These are phyloP conservation scores for Gallinago nigripennis DNA, from an alignment of 2,797 vertebrate species.

Conservation along the genomic window DNA sequence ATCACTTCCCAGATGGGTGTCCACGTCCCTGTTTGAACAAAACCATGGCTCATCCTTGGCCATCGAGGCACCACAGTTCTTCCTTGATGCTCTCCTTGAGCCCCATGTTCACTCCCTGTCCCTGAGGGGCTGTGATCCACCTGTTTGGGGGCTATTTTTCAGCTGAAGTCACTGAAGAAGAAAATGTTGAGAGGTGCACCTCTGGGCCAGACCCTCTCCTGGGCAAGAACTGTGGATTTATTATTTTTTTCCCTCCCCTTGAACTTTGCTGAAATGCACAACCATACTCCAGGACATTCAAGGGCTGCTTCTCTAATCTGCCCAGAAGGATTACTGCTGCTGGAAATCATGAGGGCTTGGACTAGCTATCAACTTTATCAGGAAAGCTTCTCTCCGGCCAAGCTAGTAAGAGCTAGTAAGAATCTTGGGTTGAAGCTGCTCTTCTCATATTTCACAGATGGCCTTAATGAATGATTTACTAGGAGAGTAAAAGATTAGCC, in stretches of 20 bases:
- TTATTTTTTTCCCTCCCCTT: not conserved
- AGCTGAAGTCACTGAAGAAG: not conserved
- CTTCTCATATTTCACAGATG: slow-evolving; percentile 63
- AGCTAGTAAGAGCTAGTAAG: not conserved
- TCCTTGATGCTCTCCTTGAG: not conserved
- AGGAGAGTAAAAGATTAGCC: slow-evolving; percentile 63
- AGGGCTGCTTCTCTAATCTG: slow-evolving; percentile 18
- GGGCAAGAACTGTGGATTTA: not conserved
- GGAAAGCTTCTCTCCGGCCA: slow-evolving; percentile 50
- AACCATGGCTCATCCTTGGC: not conserved
- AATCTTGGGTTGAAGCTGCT: slow-evolving; percentile 35
- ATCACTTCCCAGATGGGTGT: not conserved
- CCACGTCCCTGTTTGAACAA: not conserved
- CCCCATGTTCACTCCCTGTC: not conserved
- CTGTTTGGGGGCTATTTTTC: not conserved
- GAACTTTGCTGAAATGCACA: not conserved
- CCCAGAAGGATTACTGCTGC: slow-evolving; percentile 36
- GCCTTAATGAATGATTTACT: slow-evolving; percentile 65
- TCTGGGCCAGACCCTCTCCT: not conserved
- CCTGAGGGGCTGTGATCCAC: not conserved
- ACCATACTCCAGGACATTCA: not conserved
- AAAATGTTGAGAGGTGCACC: accelerated
- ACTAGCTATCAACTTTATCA: slow-evolving; percentile 45
- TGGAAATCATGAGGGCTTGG: slow-evolving; percentile 38
- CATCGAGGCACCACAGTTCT: not conserved